Conservation (phyloP, 2,113 vertebrate genomes). For the Steatornis caripensis region DNA sequence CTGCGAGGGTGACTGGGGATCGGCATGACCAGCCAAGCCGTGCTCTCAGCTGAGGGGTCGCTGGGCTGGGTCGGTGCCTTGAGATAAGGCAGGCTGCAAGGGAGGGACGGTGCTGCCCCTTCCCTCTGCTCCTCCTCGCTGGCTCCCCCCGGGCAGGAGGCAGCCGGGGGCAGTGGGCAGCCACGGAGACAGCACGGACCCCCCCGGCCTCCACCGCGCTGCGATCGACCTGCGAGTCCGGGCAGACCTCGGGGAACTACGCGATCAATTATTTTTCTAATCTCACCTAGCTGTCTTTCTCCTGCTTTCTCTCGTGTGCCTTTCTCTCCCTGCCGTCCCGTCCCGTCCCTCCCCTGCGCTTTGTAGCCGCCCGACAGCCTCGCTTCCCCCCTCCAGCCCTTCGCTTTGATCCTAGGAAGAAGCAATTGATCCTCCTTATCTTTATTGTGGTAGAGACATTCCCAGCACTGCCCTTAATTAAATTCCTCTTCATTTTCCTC, state of each 20-base stretch:
- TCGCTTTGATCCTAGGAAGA: slow-evolving; percentile 51
- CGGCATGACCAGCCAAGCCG: background rate
- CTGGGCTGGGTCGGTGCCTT: background rate
- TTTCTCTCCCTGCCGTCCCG: background rate
- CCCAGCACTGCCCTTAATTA: slow-evolving; percentile 57
- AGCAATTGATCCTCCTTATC: slow-evolving; percentile 66
- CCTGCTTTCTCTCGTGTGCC: background rate
- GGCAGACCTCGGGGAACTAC: background rate
- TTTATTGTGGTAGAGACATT: slow-evolving; percentile 38
- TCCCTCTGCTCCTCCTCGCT: background rate
- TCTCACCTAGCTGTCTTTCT: background rate
- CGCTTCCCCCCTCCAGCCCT: background rate
- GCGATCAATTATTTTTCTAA: background rate
- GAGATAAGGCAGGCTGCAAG: background rate
- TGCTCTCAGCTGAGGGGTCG: background rate
- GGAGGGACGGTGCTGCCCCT: background rate
- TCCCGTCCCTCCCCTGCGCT: background rate
- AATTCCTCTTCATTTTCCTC: slow-evolving; percentile 39
- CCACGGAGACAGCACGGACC: background rate
- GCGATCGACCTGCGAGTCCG: accelerated
- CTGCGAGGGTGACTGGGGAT: accelerated
- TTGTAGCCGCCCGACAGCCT: background rate
- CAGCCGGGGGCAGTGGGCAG: background rate
- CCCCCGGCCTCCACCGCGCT: background rate
- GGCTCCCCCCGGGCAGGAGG: background rate